A percentile compares a stretch with the other conserved stretches of the same genome.
Conservation (phyloP, 2,888 invertebrate species). For the Amaurobius ferox region DNA sequence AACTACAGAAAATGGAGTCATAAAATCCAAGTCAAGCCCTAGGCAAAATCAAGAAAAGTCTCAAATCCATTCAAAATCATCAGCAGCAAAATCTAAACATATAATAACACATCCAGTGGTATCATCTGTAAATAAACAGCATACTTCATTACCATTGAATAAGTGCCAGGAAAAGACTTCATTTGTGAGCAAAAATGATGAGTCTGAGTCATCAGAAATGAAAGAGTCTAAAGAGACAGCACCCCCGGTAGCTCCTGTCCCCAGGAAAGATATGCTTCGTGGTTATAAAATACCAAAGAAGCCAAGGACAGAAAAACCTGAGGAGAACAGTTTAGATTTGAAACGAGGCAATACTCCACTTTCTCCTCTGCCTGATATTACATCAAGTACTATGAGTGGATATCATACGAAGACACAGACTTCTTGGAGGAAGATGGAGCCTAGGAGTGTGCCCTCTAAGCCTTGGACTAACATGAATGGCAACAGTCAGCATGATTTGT, state of each 20-base stretch:
- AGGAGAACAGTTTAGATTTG: conserved; percentile 44
- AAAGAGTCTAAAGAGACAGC: conserved; percentile 15
- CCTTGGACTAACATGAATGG: conserved; percentile 26
- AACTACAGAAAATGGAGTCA: conserved; percentile 22
- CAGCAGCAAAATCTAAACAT: conserved; percentile 30
- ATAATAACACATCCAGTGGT: conserved; percentile 14
- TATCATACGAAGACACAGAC: conserved; percentile 30
- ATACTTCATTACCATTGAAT: conserved; percentile 31
- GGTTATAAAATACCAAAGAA: conserved; percentile 72
- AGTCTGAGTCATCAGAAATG: not conserved
- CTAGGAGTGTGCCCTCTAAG: conserved; percentile 16
- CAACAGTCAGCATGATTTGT: not conserved
- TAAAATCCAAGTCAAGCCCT: conserved; percentile 29
- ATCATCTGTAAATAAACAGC: conserved; percentile 41
- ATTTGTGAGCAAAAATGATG: not conserved
- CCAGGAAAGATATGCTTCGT: conserved; percentile 42
- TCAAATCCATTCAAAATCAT: conserved; percentile 6
- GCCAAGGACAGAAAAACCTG: conserved; percentile 32
- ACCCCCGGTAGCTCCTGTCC: not conserved
- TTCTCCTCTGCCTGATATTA: conserved; percentile 62
- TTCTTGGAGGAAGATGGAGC: conserved; percentile 53
- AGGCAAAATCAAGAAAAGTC: conserved; percentile 25
- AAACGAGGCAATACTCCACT: conserved; percentile 60
- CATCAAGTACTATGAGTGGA: conserved; percentile 20
- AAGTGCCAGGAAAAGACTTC: conserved; percentile 57